Percentiles rank a stretch among this genome's conserved stretches.
Evolutionary conservation across 2,888 invertebrate genomes (phyloP).

Genomic region (Mechanitis mazaeus): DNA sequence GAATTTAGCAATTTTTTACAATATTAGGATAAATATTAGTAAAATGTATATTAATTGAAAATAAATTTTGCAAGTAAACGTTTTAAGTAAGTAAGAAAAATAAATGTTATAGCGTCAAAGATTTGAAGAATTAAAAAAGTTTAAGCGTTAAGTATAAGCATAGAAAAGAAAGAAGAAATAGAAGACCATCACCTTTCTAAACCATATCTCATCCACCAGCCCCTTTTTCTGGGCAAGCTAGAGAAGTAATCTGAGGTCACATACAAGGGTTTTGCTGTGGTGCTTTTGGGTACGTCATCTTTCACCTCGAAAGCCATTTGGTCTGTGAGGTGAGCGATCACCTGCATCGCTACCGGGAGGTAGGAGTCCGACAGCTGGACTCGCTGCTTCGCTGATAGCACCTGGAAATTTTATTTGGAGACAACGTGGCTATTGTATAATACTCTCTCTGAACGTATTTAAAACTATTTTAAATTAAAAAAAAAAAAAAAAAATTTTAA

Average conservation of each 20-base stretch:
- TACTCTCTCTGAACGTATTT: neutral
- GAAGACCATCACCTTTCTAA: conserved; percentile 46
- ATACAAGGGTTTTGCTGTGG: conserved; percentile 39
- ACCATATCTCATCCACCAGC: conserved; percentile 48
- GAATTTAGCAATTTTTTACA: too few relatives aligned
- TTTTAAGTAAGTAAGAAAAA: too few relatives aligned
- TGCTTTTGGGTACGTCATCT: conserved; percentile 44
- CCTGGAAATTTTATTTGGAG: conserved; percentile 43
- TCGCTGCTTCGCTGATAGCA: conserved; percentile 58
- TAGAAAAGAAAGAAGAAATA: conserved; percentile 18
- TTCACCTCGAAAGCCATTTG: conserved; percentile 76
- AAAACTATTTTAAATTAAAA: too few relatives aligned
- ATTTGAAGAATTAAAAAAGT: neutral
- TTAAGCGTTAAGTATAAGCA: conserved; percentile 3
- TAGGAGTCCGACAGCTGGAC: conserved; percentile 78
- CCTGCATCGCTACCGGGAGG: conserved; percentile 82
- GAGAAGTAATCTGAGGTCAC: conserved; percentile 35
- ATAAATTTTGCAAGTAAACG: too few relatives aligned
- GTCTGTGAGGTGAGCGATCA: conserved; percentile 78
- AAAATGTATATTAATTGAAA: too few relatives aligned
- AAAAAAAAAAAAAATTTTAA: too few relatives aligned
- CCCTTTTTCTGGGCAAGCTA: conserved; percentile 31
- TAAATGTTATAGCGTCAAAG: too few relatives aligned
- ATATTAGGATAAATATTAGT: too few relatives aligned
- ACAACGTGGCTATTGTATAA: neutral